These are phyloP conservation scores for Capricornis sumatraensis DNA, from an alignment of 2,113 vertebrate genomes.

Conservation along the genomic window DNA sequence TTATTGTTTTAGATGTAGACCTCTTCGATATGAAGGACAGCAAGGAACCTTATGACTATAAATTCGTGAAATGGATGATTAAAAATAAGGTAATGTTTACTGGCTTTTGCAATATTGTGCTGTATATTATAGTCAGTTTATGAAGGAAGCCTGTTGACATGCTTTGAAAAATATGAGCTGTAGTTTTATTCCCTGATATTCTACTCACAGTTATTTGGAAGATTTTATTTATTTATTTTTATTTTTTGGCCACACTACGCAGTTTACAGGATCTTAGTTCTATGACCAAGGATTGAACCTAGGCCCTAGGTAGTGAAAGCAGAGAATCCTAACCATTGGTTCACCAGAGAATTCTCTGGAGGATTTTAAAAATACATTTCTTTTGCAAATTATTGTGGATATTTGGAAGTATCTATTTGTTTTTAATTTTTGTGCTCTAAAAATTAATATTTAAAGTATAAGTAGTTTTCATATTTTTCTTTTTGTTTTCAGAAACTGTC, in stretches of 20 bases:
- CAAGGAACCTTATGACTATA: constrained; percentile 92
- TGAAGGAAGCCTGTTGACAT: neutral
- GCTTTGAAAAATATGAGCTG: neutral
- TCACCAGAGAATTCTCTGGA: neutral
- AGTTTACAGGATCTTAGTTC: neutral
- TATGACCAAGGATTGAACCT: neutral
- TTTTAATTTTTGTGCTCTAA: neutral
- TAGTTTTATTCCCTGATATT: neutral
- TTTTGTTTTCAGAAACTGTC: constrained; percentile 89
- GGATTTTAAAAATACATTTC: neutral
- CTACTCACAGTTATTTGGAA: neutral
- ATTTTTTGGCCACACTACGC: neutral
- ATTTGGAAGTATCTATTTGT: neutral
- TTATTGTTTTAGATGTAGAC: constrained; percentile 85
- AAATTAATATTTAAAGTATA: neutral
- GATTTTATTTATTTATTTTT: neutral
- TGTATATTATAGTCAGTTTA: neutral
- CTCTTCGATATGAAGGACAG: constrained; percentile 82
- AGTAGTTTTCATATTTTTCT: neutral
- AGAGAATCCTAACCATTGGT: neutral
- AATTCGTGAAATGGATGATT: constrained; percentile 97
- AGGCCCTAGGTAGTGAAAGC: neutral
- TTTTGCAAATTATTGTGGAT: neutral
- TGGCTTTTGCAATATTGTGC: neutral
- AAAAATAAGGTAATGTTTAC: constrained; percentile 88